Base-by-base conservation (phyloP, 2,797 vertebrate species). In the Lacerta viridis region DNA sequence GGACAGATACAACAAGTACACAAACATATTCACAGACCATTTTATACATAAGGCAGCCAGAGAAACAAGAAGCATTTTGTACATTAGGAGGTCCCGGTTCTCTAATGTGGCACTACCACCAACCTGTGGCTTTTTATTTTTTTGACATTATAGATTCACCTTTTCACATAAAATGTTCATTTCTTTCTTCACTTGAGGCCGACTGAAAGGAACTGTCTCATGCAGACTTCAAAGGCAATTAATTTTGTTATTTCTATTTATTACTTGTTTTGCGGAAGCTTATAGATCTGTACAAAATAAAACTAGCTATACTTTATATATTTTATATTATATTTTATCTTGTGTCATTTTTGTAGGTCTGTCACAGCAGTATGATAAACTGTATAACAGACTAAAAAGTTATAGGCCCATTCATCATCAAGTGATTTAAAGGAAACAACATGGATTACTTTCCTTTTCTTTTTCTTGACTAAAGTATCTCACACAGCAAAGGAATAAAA, bases 11-110 rank as follows among this genome's bases (percentile, higher is more conserved):
- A n/a, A 71, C 77, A 90, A 84, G 66, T 89, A 92, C 72, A 84
- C 79, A 91, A 91, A 89, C 76, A 90, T 92, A 90, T 86, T 89
- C 88, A 79, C 10, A 93, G 89, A 39, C 36, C 4, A 41, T 10
- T 89, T 92, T 75, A 89, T 89, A 90, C 72, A 68, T 46, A 89
- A 89, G 59, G 79, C 13, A 39, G 7, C 50, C 50, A 72, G 0
- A 0, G 82, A 69, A 86, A 29, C 15, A 89, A 36, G 23, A 74
- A 66, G 55, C 39, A 68, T 7, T 29, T 72, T 39, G 64, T 5
- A 23, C 69, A 15, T 36, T 81, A 75, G 89, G 89, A 92, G 50
- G 29, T 80, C 80, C 80, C 0, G 3, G 0, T 50, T 93, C 89
- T 89, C 61, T 76, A 1, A 0, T 8, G 78, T 1, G 0, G 23